Evolutionary conservation across 2,888 invertebrate genomes (phyloP).

Genomic region (Cataglyphis albicans): DNA sequence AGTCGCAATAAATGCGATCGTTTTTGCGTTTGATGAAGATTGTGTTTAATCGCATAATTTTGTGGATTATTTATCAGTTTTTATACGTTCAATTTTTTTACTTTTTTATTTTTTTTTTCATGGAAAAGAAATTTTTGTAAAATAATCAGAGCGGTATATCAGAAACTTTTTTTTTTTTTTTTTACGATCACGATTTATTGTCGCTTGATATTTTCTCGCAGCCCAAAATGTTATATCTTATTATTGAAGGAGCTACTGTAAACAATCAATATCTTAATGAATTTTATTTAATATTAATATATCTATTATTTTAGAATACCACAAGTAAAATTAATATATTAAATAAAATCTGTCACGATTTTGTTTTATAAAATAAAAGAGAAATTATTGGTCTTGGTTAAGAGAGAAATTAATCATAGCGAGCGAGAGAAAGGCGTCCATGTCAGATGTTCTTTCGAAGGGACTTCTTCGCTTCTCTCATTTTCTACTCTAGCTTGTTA

Average conservation of each 20-base stretch:
- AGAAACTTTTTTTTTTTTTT: not conserved
- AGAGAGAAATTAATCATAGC: conserved; percentile 43
- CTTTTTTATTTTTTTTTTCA: not conserved
- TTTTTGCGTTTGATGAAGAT: not conserved
- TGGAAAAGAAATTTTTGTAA: not conserved
- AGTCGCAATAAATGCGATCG: not conserved
- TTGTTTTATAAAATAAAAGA: conserved; percentile 21
- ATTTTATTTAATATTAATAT: not conserved
- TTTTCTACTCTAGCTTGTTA: conserved; percentile 42
- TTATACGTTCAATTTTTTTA: too few species aligned
- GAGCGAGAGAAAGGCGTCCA: conserved; percentile 11
- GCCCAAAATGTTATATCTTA: not conserved
- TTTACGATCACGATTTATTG: not conserved
- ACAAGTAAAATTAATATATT: not conserved
- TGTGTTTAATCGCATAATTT: not conserved
- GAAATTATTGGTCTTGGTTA: not conserved
- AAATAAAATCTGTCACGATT: conserved; percentile 1
- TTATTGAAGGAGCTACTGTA: not conserved
- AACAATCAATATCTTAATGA: not conserved
- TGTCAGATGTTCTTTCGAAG: conserved; percentile 27
- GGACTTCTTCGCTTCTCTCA: conserved; percentile 11
- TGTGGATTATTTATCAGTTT: not conserved
- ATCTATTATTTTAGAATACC: not conserved
- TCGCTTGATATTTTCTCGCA: not conserved
- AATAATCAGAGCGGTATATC: not conserved